phyloP scores from a whole-genome alignment of 2,797 vertebrate genomes.

The Pampus argenteus region DNA sequence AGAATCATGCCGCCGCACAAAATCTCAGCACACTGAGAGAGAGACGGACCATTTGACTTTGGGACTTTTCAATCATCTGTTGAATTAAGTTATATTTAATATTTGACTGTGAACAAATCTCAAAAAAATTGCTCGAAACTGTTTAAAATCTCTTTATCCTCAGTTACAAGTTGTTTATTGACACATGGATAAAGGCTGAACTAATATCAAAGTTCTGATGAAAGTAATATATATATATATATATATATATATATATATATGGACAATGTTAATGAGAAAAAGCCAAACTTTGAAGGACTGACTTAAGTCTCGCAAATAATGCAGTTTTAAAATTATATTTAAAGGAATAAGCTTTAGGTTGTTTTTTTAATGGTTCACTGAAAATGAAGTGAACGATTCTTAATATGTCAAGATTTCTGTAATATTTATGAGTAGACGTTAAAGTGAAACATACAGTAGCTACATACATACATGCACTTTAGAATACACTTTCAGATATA shows the following conservation, averaged over 20 bases:
- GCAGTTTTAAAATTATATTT: constrained; percentile 14
- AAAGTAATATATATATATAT: too few species aligned
- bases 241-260: too few species aligned
- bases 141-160: background rate
- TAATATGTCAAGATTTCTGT: background rate
- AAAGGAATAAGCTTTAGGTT: background rate
- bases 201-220: constrained; percentile 3
- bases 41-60: too few species aligned
- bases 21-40: background rate
- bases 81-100: too few species aligned
- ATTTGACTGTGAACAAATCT: too few species aligned
- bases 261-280: background rate
- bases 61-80: too few species aligned
- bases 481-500: constrained; percentile 33
- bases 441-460: background rate
- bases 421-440: constrained; percentile 2
- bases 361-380: background rate
- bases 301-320: background rate
- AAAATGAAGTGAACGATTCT: background rate
- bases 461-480: constrained; percentile 35
- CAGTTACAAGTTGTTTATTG: background rate
- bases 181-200: background rate
- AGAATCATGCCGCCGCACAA: constrained; percentile 58
- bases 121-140: too few species aligned
- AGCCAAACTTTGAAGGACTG: background rate